Evolutionary conservation across 2,113 vertebrate genomes (phyloP).

Genomic region (Cisticola juncidis): DNA sequence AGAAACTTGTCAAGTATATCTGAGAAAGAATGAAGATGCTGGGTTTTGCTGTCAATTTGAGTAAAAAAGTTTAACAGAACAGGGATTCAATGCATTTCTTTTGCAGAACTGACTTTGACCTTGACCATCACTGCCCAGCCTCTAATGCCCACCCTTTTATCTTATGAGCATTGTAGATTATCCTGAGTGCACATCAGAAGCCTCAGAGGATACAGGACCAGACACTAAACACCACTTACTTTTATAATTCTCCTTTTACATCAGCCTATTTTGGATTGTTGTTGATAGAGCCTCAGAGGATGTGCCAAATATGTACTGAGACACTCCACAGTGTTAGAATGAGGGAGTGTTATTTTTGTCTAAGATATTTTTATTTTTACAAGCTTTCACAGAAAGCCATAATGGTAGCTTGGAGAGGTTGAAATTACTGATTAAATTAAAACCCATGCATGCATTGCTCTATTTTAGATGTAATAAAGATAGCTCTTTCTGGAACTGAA

Average conservation of each 20-base stretch:
- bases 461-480: not conserved
- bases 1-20: not conserved
- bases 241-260: not conserved
- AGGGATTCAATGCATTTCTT: not conserved
- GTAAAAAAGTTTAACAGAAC: not conserved
- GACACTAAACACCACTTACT: not conserved
- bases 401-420: not conserved
- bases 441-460: not conserved
- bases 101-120: not conserved
- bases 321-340: not conserved
- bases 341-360: slow-evolving; percentile 29
- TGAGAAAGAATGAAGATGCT: not conserved
- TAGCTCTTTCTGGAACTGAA: not conserved
- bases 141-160: not conserved
- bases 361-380: slow-evolving; percentile 40
- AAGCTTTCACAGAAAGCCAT: slow-evolving; percentile 33
- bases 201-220: not conserved
- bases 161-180: not conserved
- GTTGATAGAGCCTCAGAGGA: slow-evolving; percentile 1
- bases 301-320: slow-evolving; percentile 28
- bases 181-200: not conserved
- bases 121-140: not conserved
- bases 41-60: not conserved
- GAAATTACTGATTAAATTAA: not conserved
- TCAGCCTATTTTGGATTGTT: not conserved